Percentiles rank a stretch among this genome's conserved stretches.
These are phyloP conservation scores for Drosophila neonasuta DNA, from an alignment of 2,888 invertebrate genomes.

Conservation along the genomic window DNA sequence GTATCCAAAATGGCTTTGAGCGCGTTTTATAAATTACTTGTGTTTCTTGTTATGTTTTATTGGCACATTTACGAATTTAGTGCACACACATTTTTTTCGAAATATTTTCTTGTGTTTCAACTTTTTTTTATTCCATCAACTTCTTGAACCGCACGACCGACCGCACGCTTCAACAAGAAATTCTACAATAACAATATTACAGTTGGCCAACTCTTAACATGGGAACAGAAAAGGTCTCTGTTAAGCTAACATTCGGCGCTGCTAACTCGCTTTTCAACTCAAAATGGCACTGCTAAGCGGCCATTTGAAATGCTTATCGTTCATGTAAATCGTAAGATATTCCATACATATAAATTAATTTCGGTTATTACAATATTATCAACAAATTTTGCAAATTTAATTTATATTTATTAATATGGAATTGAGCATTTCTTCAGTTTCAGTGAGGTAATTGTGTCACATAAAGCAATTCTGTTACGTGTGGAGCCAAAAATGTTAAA, in stretches of 20 bases:
- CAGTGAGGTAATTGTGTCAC: accelerated
- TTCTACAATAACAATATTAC: slow-evolving; percentile 50
- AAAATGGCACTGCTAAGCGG: slow-evolving; percentile 29
- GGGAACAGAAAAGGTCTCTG: slow-evolving; percentile 32
- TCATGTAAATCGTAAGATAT: background rate
- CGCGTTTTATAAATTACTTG: slow-evolving; percentile 17
- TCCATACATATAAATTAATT: background rate
- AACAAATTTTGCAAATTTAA: background rate
- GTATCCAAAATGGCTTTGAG: slow-evolving; percentile 20
- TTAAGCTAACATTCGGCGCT: slow-evolving; percentile 23
- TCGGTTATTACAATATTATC: background rate
- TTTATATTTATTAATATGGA: background rate
- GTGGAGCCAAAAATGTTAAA: slow-evolving; percentile 14
- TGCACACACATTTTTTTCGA: slow-evolving; percentile 18
- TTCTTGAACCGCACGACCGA: slow-evolving; percentile 42
- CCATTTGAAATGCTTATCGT: background rate
- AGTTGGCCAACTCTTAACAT: slow-evolving; percentile 23
- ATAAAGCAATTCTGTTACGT: background rate
- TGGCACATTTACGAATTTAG: slow-evolving; percentile 20
- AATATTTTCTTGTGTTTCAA: slow-evolving; percentile 14
- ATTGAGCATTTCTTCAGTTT: background rate
- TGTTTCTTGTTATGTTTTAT: slow-evolving; percentile 24
- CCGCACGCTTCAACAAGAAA: slow-evolving; percentile 53
- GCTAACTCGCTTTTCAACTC: slow-evolving; percentile 15
- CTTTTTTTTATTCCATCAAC: slow-evolving; percentile 10